Conservation (phyloP, 1,140 invertebrate genomes). For the Anastrepha obliqua region DNA sequence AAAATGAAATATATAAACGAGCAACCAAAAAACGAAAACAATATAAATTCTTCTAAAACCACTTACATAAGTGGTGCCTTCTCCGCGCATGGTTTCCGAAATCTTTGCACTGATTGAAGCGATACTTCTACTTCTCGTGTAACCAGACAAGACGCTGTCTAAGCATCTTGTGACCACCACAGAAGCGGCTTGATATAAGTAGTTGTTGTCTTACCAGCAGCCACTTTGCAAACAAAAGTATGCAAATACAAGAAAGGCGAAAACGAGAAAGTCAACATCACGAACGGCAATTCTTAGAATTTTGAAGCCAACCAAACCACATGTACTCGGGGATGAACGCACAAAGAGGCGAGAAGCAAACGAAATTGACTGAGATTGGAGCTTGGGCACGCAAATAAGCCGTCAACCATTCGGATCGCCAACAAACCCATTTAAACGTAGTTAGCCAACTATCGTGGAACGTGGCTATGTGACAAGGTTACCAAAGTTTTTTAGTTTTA, state of each 20-base stretch:
- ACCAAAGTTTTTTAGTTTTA: background rate
- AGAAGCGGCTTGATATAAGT: background rate
- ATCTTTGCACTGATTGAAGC: constrained; percentile 33
- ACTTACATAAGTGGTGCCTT: background rate
- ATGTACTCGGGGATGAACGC: background rate
- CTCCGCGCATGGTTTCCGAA: background rate
- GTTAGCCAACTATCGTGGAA: background rate
- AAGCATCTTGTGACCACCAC: constrained; percentile 25
- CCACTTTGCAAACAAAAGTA: constrained; percentile 38
- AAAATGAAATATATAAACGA: background rate
- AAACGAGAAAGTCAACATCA: constrained; percentile 46
- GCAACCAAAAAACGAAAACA: background rate
- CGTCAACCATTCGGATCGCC: constrained; percentile 7
- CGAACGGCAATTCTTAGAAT: constrained; percentile 23
- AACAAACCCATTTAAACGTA: constrained; percentile 9
- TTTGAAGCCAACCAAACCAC: constrained; percentile 13
- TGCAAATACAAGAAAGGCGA: constrained; percentile 27
- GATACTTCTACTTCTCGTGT: background rate
- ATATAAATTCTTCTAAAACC: background rate
- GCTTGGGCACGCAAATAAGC: constrained; percentile 9
- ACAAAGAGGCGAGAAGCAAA: constrained; percentile 4
- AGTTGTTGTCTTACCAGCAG: constrained; percentile 21
- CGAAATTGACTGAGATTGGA: constrained; percentile 13
- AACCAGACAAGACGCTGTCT: background rate
- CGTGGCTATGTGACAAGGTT: background rate